Evolutionary conservation across 2,113 vertebrate species (phyloP).

Genomic region (Hyla sarda): DNA sequence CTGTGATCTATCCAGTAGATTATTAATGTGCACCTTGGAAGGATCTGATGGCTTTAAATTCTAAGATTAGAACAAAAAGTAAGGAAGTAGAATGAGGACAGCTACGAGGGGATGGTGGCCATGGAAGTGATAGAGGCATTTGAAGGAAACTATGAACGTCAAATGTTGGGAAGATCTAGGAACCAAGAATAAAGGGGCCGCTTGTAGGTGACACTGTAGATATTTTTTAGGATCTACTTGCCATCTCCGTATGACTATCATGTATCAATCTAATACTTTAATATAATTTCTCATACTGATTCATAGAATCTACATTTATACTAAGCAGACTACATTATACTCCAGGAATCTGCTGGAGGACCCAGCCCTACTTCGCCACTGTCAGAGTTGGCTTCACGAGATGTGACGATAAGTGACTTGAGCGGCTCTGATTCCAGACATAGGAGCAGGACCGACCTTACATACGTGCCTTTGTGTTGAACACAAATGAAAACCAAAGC

Average conservation of each 20-base stretch:
- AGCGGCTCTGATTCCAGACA: neutral
- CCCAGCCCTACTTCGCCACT: neutral
- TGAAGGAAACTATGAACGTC: neutral
- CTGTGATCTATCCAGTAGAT: neutral
- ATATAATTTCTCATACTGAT: neutral
- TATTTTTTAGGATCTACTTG: too few relatives aligned
- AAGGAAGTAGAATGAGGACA: neutral
- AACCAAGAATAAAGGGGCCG: too few relatives aligned
- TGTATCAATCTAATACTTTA: neutral
- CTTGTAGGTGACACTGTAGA: too few relatives aligned
- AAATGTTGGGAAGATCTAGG: neutral
- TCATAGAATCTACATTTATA: neutral
- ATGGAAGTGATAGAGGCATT: neutral
- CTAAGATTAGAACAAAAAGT: neutral
- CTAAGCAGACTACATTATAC: neutral
- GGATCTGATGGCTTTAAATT: neutral
- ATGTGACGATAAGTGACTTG: slow-evolving; percentile 13
- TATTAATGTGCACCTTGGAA: neutral
- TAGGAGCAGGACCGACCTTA: slow-evolving; percentile 19
- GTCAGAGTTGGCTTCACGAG: neutral
- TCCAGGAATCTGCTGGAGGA: neutral
- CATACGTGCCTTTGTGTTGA: slow-evolving; percentile 17
- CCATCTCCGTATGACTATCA: too few relatives aligned
- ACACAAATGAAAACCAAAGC: slow-evolving; percentile 39
- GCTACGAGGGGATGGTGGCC: neutral